A percentile compares a stretch with the other conserved stretches of the same genome.
phyloP scores from a whole-genome alignment of 35 echinoderm and acorn worm genomes.

The Lytechinus variegatus region DNA sequence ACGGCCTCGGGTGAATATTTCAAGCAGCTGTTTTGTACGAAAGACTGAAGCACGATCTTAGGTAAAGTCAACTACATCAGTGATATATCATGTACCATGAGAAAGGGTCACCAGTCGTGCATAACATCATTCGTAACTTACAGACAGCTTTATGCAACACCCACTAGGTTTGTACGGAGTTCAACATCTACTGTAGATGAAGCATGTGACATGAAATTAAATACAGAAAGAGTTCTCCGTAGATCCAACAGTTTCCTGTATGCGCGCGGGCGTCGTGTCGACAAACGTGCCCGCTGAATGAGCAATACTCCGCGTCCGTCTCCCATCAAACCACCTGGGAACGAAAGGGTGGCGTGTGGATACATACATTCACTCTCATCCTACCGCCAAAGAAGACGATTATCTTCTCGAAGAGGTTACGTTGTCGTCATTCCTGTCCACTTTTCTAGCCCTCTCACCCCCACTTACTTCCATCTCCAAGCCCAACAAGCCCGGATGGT shows the following conservation, averaged over 20 bases:
- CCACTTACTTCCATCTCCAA: background rate
- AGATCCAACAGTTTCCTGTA: background rate
- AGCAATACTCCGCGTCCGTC: background rate
- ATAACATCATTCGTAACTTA: too few species aligned
- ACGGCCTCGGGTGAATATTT: too few species aligned
- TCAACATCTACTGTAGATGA: too few species aligned
- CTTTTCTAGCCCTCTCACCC: background rate
- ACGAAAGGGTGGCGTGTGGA: background rate
- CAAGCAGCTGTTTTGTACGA: too few species aligned
- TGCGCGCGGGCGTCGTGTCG: background rate
- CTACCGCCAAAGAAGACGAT: background rate
- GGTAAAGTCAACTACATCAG: too few species aligned
- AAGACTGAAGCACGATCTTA: too few species aligned
- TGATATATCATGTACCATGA: too few species aligned
- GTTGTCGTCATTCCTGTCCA: background rate
- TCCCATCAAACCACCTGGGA: background rate
- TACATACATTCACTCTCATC: constrained; percentile 31
- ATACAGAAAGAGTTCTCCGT: too few species aligned
- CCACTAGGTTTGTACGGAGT: too few species aligned
- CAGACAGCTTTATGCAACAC: too few species aligned
- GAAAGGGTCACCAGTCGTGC: too few species aligned
- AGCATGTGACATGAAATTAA: too few species aligned
- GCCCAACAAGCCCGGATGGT: background rate
- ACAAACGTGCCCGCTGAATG: background rate
- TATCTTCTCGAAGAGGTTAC: background rate